Conservation (phyloP, 2,888 invertebrate species). For the Tricholauxania praeusta region DNA sequence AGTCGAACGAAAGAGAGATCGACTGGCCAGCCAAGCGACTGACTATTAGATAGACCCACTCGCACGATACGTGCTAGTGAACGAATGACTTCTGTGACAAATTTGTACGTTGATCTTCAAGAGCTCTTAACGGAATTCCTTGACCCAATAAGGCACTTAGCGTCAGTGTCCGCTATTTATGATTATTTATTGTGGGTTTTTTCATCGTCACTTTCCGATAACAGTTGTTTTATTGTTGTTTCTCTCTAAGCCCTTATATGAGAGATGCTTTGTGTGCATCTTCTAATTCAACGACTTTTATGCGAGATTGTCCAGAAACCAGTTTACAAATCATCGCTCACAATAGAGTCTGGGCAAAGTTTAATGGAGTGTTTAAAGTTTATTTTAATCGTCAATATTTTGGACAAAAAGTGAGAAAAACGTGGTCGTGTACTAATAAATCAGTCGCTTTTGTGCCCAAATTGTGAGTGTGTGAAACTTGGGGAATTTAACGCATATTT, state of each 20-base stretch:
- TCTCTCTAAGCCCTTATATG: no score
- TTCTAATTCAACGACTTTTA: no score
- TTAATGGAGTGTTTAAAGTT: slow-evolving; percentile 30
- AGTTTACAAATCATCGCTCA: slow-evolving; percentile 11
- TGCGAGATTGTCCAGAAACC: neutral
- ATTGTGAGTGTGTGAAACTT: no score
- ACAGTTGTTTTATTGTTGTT: slow-evolving; percentile 6
- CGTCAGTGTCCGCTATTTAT: slow-evolving; percentile 54
- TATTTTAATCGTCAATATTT: slow-evolving; percentile 3
- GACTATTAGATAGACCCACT: neutral
- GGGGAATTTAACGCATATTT: no score
- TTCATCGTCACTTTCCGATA: slow-evolving; percentile 50
- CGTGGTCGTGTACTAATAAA: slow-evolving; percentile 21
- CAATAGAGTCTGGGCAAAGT: neutral
- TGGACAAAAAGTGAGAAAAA: neutral
- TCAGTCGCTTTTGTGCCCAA: slow-evolving; percentile 4
- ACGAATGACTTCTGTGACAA: neutral
- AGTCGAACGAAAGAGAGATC: neutral
- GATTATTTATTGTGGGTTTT: slow-evolving; percentile 35
- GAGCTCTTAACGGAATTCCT: slow-evolving; percentile 53
- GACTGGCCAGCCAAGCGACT: neutral
- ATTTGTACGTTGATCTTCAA: neutral
- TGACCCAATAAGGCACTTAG: slow-evolving; percentile 62
- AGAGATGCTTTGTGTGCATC: no score
- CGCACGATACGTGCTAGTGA: neutral